Conservation (phyloP, 1,140 invertebrate species). For the Drosophila simulans region DNA sequence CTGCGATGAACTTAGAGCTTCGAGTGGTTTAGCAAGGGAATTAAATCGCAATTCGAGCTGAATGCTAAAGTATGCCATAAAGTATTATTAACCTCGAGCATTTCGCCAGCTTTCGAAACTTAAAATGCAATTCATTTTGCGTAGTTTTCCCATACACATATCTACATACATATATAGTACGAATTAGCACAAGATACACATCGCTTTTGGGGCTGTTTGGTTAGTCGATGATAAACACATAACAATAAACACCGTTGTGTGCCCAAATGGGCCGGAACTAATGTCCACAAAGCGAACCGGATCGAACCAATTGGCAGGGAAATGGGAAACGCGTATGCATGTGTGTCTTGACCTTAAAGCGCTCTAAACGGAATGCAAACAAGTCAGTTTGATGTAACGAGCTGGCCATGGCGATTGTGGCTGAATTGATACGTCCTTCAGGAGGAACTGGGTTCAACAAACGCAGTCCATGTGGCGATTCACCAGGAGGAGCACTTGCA, state of each 20-base stretch:
- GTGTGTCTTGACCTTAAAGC: constrained; percentile 34
- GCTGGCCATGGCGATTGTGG: constrained; percentile 17
- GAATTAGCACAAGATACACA: constrained; percentile 51
- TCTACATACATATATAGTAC: constrained; percentile 14
- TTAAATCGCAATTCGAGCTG: constrained; percentile 25
- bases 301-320: constrained; percentile 42
- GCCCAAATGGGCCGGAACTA: constrained; percentile 33
- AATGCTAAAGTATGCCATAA: constrained; percentile 21
- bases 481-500: constrained; percentile 20
- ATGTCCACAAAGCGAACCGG: constrained; percentile 7
- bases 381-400: constrained; percentile 15
- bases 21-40: constrained; percentile 15
- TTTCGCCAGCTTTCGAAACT: constrained; percentile 6
- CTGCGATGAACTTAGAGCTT: constrained; percentile 24
- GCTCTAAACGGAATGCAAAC: constrained; percentile 28
- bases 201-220: constrained; percentile 1
- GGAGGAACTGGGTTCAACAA: constrained; percentile 48
- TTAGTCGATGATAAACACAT: constrained; percentile 29
- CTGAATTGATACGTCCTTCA: constrained; percentile 21
- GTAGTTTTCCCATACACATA: neutral
- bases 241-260: constrained; percentile 31
- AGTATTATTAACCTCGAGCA: constrained; percentile 11
- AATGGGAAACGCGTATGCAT: constrained; percentile 18
- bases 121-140: constrained; percentile 11
- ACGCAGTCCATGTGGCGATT: constrained; percentile 24